Percentiles rank a stretch among this genome's conserved stretches.
Conservation (phyloP, 2,113 vertebrate species). For the Gymnogyps californianus region DNA sequence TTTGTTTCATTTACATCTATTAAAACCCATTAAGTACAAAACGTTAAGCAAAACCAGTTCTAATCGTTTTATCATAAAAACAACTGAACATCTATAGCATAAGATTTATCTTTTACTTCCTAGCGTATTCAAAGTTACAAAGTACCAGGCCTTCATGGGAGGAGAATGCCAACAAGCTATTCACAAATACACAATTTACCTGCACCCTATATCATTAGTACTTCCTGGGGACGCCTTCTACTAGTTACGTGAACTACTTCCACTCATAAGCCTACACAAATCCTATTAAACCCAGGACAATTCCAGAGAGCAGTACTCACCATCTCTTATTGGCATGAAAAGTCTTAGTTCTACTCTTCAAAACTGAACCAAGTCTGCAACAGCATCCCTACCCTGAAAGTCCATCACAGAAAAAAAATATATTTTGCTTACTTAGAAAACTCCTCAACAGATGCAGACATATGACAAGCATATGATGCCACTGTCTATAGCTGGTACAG, state of each 20-base stretch:
- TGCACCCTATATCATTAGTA: not conserved
- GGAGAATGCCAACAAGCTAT: accelerated
- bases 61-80: not conserved
- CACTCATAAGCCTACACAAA: not conserved
- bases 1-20: slow-evolving; percentile 23
- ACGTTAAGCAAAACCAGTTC: not conserved
- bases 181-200: not conserved
- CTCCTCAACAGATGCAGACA: not conserved
- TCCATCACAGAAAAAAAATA: not conserved
- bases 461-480: not conserved
- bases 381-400: not conserved
- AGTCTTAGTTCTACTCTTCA: not conserved
- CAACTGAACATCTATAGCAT: not conserved
- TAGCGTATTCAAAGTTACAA: not conserved
- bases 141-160: not conserved
- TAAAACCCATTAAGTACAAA: slow-evolving; percentile 41
- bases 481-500: not conserved
- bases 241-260: not conserved
- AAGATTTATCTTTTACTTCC: not conserved
- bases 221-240: not conserved
- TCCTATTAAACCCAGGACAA: not conserved
- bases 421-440: not conserved
- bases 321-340: not conserved
- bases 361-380: not conserved
- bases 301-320: not conserved